Base-by-base conservation (phyloP, 92 coral and sea anemone species). In the Galaxea fascicularis region DNA sequence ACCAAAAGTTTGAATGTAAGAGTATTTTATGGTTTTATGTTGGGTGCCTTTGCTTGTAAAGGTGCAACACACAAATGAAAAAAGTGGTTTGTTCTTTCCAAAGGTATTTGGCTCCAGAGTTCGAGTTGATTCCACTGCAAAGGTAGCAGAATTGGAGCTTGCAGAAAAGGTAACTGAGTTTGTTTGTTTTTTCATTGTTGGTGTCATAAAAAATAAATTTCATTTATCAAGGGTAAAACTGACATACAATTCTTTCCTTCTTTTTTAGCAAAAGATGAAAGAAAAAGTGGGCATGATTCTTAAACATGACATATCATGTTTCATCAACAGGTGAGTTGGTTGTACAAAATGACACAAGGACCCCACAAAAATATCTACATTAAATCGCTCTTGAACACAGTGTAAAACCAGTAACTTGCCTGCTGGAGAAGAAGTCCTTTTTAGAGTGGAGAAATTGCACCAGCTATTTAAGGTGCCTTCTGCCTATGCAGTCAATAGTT, bases 101-200 rank as follows among this genome's bases (percentile, higher is more conserved):
- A 57, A 97, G 99, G 98, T 97, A 29, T 97, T 97, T 93, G 99
- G 99, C 51, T 97, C 99, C 58, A 88, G 99, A 64, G 99, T 97
- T 8, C 84, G 99, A 21, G 99, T 97, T 54, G 99, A 97, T 73
- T 97, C 99, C 7, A 93, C 99, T 66, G 99, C 95, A 78, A 97
- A 97, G 83, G 90, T 97, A 67, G 99, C 98, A 39, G 97, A 95
- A 72, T 71, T 97, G 56, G 99, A 97, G 89, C 80, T 93, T 11
- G 99, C 99, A 63, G 99, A 97, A 85, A 97, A 93, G 94, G 99
- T 97, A 77, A 60, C 53, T 39, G 25, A 28, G 44, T 18, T 45
- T n/a, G 49, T 66, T 45, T 24, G 44, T 17, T 44, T 0, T 13
- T 41, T 35, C 9, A 8, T 20, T 67, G 46, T 31, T 8, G 14